Base-by-base conservation (phyloP, 2,113 vertebrate species). In the Ailurus styani region DNA sequence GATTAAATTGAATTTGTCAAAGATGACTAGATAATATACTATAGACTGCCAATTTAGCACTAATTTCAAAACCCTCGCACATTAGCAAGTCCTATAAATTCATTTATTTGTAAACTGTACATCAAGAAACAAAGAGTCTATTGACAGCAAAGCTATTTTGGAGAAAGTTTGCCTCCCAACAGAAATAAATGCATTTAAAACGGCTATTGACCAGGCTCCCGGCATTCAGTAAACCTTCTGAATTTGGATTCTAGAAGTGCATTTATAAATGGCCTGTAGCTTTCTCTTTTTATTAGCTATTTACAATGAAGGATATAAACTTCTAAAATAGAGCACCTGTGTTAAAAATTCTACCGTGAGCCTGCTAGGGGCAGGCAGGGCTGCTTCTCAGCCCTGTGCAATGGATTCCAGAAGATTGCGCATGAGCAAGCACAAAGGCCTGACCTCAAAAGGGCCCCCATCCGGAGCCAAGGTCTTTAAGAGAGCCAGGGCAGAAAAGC, bases 181-280 rank as follows among this genome's bases (percentile, higher is more conserved):
- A 96, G 87, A 96, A 97, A 96, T 96, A 97, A 97, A 97, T 90
- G 94, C 87, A 94, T 95, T 95, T 94, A 82, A 97, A 96, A 96
- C 57, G 93, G 55, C 54, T 85, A 96, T 93, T 97, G 97, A 97
- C 75, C 85, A 94, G 73, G 57, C 75, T 94, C 62, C 85, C 60
- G 84, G 40, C 79, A 82, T 85, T 90, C 93, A 96, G 84, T 60
- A 85, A 96, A 93, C 55, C 6, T 40, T 81, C 29, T 82, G 78
- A 93, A 93, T 96, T 89, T 96, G 75, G 84, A 66, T 95, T 92
- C 85, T 55, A 85, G 64, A 95, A 92, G 47, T 57, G 18, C 68
- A 68, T 93, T 87, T 95, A 68, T 20, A 96, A 95, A 95, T 72
- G 75, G 64, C 57, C 95, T 78, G 40, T 84, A 96, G 90, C 75